Evolutionary conservation across 1,140 invertebrate species (phyloP), one percentile per base, ranked within the genome.

Genomic region (Schlechtendalia chinensis): DNA sequence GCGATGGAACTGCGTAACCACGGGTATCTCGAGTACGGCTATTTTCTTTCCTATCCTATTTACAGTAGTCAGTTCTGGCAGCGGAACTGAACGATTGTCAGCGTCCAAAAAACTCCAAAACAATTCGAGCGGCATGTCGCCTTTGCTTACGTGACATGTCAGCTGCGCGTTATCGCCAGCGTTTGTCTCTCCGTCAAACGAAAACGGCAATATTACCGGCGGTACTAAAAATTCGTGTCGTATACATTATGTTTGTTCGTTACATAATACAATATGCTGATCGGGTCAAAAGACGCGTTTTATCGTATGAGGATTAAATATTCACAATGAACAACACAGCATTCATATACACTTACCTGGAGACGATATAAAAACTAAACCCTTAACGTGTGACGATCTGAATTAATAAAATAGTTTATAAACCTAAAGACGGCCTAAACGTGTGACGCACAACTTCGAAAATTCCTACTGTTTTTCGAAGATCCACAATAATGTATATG

Each of bases 101-200:
- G 39, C 54, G 14, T 75, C 81, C 58, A 65, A 47, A 63, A 81
- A 81, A 50, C 39, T 81, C 81, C 81, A 81, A 32, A 54, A 63
- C 16, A 81, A 54, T 47, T 72, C 53, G 3, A 81, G 74, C n/a
- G 89, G 89, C 58, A 86, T 81, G 82, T 90, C 89, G 5, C 90
- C 90, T 82, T 89, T 89, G 5, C 88, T 86, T 0, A 89, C 87
- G 6, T 88, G 86, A 75, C 89, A 90, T 17, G 56, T 88, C 0
- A 89, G 85, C 84, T 91, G 91, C 19, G 90, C 89, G 83, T 89
- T 90, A 84, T 93, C 91, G 81, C 91, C 92, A 80, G 88, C 88
- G 83, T 91, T 91, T 4, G 86, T 88, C 75, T 91, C 89, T 69
- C 88, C 87, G 59, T 89, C 89, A 81, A 91, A 90, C 72, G 87